These are phyloP conservation scores for Galerucella calmariensis DNA, from an alignment of 2,888 invertebrate species.

Conservation along the genomic window DNA sequence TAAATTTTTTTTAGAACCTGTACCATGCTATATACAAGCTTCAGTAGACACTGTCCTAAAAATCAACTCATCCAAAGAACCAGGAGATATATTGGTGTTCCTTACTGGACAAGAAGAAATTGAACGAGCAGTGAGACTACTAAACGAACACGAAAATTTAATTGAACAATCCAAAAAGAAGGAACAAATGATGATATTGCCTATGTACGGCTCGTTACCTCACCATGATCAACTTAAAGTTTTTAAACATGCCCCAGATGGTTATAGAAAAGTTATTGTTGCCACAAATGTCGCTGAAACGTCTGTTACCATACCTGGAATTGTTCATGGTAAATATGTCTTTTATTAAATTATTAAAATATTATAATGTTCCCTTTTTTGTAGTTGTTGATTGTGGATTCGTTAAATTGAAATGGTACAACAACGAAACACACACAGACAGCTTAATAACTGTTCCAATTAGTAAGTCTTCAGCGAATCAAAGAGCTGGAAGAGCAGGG, in stretches of 20 bases:
- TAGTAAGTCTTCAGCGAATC: slow-evolving; percentile 89
- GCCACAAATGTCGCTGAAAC: slow-evolving; percentile 98
- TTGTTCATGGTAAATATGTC: slow-evolving; percentile 79
- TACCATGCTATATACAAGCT: slow-evolving; percentile 88
- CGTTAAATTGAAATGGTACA: slow-evolving; percentile 92
- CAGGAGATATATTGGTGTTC: slow-evolving; percentile 92
- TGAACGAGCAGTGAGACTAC: slow-evolving; percentile 75
- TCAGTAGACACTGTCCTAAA: slow-evolving; percentile 89
- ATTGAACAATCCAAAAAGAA: slow-evolving; percentile 67
- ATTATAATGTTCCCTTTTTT: slow-evolving; percentile 42
- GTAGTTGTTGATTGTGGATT: slow-evolving; percentile 95
- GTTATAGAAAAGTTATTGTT: slow-evolving; percentile 87
- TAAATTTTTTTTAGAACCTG: slow-evolving; percentile 73
- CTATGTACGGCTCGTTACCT: slow-evolving; percentile 93
- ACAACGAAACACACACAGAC: slow-evolving; percentile 84
- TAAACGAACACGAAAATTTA: slow-evolving; percentile 72
- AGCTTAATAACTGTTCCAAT: slow-evolving; percentile 84
- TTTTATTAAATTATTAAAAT: neutral
- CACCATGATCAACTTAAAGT: slow-evolving; percentile 83
- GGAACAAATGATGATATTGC: slow-evolving; percentile 76
- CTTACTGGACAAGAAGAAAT: slow-evolving; percentile 96
- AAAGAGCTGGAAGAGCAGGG: slow-evolving; percentile 93
- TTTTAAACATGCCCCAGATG: slow-evolving; percentile 78
- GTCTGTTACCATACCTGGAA: slow-evolving; percentile 93
- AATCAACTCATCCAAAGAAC: slow-evolving; percentile 84